phyloP scores from a whole-genome alignment of 37 sponge, comb jelly and placozoan genomes.

The Hormiphora californensis region DNA sequence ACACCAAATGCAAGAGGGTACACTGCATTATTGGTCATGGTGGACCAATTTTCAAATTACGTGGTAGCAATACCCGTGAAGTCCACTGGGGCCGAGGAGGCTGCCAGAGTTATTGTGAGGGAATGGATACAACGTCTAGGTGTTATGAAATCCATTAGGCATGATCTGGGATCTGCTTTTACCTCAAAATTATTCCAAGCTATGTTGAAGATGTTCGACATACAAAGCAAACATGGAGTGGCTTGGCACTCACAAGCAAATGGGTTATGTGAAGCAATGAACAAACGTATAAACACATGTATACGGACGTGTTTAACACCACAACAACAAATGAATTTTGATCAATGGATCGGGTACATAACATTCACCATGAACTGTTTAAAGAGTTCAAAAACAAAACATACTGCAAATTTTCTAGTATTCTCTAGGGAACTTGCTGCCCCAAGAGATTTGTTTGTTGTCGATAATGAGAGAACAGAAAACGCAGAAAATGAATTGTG shows the following conservation, averaged over 20 bases:
- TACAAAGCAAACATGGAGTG: neutral
- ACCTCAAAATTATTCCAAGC: neutral
- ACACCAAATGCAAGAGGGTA: neutral
- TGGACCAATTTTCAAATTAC: neutral
- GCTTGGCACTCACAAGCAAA: neutral
- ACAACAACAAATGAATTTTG: neutral
- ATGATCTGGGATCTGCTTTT: conserved; percentile 27
- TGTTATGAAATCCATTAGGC: neutral
- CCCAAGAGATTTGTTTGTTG: conserved; percentile 1
- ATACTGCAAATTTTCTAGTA: neutral
- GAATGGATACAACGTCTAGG: neutral
- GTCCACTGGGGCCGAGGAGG: neutral
- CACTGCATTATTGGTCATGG: neutral
- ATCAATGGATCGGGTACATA: neutral
- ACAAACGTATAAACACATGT: neutral
- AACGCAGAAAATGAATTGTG: no score
- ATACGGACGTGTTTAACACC: neutral
- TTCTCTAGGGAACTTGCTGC: neutral
- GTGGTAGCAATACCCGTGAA: neutral
- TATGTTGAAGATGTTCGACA: neutral
- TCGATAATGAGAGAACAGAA: neutral
- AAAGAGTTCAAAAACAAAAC: neutral
- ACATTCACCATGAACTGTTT: neutral
- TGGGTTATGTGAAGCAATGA: neutral
- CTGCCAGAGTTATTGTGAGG: neutral